Conservation (phyloP, 2,797 vertebrate genomes). For the Falco rusticolus region DNA sequence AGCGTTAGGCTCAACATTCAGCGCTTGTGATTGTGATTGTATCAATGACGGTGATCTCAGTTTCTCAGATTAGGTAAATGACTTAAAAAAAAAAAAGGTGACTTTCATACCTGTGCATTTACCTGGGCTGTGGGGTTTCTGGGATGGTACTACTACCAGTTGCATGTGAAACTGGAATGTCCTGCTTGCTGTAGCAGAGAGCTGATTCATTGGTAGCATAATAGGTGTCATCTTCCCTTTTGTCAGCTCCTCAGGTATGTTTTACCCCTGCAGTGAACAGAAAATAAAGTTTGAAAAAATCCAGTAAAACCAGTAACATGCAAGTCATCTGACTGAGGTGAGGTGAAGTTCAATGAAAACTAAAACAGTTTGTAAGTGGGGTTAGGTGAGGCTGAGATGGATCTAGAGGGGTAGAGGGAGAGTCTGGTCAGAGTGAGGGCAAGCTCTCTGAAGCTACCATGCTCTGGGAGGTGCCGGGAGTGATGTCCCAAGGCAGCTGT, state of each 20-base stretch:
- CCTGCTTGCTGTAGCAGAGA: conserved; percentile 36
- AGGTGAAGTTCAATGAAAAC: not conserved
- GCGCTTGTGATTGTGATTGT: not conserved
- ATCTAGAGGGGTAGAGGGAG: not conserved
- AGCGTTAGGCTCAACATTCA: conserved; percentile 1
- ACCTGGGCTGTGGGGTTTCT: conserved; percentile 2
- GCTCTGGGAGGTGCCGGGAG: not conserved
- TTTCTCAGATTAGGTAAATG: not conserved
- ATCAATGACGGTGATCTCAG: not conserved
- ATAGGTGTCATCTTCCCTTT: conserved; percentile 53
- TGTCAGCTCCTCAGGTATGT: conserved; percentile 27
- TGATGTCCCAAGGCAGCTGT: rapidly evolving
- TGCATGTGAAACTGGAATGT: conserved; percentile 46
- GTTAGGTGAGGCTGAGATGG: not conserved
- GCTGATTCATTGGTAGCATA: conserved; percentile 36
- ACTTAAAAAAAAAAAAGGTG: not conserved
- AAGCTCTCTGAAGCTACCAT: not conserved
- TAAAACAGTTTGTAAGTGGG: not conserved
- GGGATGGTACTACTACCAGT: conserved; percentile 6
- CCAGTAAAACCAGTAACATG: conserved; percentile 50
- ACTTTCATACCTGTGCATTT: conserved; percentile 23
- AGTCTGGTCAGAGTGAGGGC: not conserved
- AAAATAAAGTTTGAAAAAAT: conserved; percentile 36
- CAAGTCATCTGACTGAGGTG: not conserved
- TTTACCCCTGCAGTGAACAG: conserved; percentile 57